Base-by-base conservation (phyloP, 2,888 invertebrate genomes). In the Caenorhabditis imperialis region DNA sequence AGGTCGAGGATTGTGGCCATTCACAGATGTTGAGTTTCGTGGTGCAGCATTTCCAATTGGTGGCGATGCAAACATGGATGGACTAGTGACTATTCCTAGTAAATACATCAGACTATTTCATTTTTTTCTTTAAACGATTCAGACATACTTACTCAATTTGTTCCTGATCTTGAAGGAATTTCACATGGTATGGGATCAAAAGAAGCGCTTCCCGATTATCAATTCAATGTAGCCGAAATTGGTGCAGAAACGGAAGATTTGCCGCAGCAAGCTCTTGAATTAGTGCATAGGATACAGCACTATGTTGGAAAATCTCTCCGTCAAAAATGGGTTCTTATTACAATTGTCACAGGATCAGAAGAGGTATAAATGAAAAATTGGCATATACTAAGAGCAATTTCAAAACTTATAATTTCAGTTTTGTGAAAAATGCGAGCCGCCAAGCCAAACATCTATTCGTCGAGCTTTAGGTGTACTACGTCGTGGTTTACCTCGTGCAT, bases 1-100 rank as follows among this genome's bases (percentile, higher is more conserved):
- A 18, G 86, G 86, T 1, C 50, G 83, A 16, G 86, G 86, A n/a
- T 71, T 86, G 1, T 86, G 85, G 84, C 74, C 77, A 8, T 79
- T 77, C 20, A 81, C 83, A 1, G 77, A 82, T 33, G 83, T 86
- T 5, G 86, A 86, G 37, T 86, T 86, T 57, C 72, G 86, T 14
- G 84, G 84, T 5, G 86, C 86, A 1, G 85, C 84, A 5, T 86
- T 86, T 67, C 85, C 86, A 5, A 83, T 82, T 30, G 86, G 86
- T 8, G 86, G 86, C 1, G 86, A 86, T 67, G 86, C 86, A 3
- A 86, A 81, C 37, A 83, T 87, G 55, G 86, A 86, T 69, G 86
- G 86, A 22, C 54, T 86, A 6, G 85, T 85, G 7, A 86, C 86
- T 0, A 77, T 86, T 60, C 81, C 86, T n/a, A 86, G 86, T 86